Conservation (phyloP, 2,888 invertebrate species). For the Alloscopus bannaensis region DNA sequence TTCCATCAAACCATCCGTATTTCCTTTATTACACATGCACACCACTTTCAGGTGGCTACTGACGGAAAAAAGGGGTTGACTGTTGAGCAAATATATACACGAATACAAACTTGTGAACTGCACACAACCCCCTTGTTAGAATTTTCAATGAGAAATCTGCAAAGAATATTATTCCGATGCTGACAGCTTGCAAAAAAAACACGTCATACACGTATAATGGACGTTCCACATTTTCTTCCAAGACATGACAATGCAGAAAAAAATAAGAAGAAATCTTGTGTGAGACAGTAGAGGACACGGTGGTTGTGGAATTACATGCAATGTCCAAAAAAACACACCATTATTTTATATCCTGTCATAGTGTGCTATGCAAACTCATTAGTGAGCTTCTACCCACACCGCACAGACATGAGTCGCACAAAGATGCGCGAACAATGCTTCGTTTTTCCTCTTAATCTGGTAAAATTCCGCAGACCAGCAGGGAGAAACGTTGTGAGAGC, state of each 20-base stretch:
- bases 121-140: background rate
- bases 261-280: background rate
- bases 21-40: constrained; percentile 62
- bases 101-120: background rate
- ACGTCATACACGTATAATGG: background rate
- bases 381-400: constrained; percentile 3
- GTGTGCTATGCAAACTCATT: constrained; percentile 9
- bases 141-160: background rate
- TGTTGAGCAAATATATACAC: constrained; percentile 5
- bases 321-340: constrained; percentile 14
- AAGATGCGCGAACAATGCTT: background rate
- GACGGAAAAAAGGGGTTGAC: constrained; percentile 3
- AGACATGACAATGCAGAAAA: constrained; percentile 19
- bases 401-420: background rate
- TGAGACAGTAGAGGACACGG: constrained; percentile 11
- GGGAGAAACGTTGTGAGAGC: background rate
- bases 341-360: constrained; percentile 24
- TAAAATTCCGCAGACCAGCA: background rate
- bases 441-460: too few relatives aligned
- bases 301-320: constrained; percentile 12
- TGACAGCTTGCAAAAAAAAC: constrained; percentile 19
- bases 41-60: constrained; percentile 14
- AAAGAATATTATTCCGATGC: background rate
- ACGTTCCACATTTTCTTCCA: constrained; percentile 14
- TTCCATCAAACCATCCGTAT: constrained; percentile 53